Evolutionary conservation across 2,797 vertebrate species (phyloP).

Genomic region (Lindbergichthys nudifrons): DNA sequence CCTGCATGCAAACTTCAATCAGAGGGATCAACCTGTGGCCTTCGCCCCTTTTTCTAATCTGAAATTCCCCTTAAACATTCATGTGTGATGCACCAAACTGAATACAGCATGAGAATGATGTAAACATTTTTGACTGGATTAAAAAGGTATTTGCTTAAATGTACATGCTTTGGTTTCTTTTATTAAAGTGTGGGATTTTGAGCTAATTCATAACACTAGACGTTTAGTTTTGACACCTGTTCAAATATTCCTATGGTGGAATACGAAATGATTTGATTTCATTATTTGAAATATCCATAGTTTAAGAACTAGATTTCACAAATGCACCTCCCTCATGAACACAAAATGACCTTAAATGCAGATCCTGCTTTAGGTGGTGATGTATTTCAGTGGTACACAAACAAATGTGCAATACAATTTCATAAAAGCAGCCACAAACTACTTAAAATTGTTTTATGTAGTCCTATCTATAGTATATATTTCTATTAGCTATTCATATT

Average conservation of each 20-base stretch:
- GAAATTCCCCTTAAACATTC: constrained; percentile 35
- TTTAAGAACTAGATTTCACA: neutral
- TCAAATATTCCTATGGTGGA: neutral
- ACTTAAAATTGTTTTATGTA: neutral
- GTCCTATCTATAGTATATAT: neutral
- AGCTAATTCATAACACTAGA: neutral
- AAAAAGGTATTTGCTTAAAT: constrained; percentile 60
- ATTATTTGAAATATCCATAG: neutral
- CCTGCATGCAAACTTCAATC: constrained; percentile 54
- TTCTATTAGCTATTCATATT: neutral
- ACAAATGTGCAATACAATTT: neutral
- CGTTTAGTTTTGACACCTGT: neutral
- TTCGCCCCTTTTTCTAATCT: constrained; percentile 53
- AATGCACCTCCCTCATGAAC: neutral
- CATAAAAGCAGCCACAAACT: neutral
- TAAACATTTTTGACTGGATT: constrained; percentile 56
- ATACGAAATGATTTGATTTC: neutral
- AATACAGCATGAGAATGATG: constrained; percentile 50
- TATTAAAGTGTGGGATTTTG: neutral
- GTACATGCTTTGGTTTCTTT: neutral
- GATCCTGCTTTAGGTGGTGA: neutral
- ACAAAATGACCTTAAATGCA: too few relatives aligned
- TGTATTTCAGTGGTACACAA: neutral
- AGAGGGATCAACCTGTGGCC: constrained; percentile 61
- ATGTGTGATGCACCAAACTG: constrained; percentile 48